These are phyloP conservation scores for Choreutis nemorana DNA, from an alignment of 2,888 invertebrate species.

Conservation along the genomic window DNA sequence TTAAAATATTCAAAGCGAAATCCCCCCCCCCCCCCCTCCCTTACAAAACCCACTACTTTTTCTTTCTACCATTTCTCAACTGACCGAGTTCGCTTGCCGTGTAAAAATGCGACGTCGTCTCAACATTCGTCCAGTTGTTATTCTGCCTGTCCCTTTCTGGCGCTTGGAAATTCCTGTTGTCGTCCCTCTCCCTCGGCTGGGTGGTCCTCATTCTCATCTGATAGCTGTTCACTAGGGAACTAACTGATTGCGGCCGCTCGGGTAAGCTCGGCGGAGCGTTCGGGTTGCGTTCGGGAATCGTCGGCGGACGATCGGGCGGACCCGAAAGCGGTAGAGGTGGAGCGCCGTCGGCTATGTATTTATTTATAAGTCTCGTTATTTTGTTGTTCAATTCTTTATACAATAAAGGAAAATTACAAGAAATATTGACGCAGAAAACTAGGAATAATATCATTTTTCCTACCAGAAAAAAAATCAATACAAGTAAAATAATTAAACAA, in stretches of 20 bases:
- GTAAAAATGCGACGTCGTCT: slow-evolving; percentile 48
- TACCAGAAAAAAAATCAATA: no score
- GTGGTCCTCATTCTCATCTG: slow-evolving; percentile 40
- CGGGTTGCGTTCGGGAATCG: slow-evolving; percentile 14
- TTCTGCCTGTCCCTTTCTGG: slow-evolving; percentile 24
- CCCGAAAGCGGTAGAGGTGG: slow-evolving; percentile 39
- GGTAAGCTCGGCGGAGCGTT: slow-evolving; percentile 16
- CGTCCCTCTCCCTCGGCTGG: slow-evolving; percentile 21
- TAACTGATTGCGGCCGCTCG: slow-evolving; percentile 33
- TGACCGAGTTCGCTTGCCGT: slow-evolving; percentile 52
- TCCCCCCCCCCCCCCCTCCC: no score
- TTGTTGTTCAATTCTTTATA: no score
- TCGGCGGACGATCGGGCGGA: slow-evolving; percentile 26
- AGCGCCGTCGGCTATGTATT: slow-evolving; percentile 27
- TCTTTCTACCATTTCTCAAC: slow-evolving; percentile 19
- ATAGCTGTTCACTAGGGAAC: slow-evolving; percentile 49
- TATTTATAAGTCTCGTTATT: no score
- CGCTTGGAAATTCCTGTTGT: slow-evolving; percentile 21
- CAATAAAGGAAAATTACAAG: no score
- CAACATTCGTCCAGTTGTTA: slow-evolving; percentile 40
- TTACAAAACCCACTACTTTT: no score
- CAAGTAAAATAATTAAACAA: no score
- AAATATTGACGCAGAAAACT: no score
- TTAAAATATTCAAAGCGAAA: no score
- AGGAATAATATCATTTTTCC: no score